Evolutionary conservation across 2,113 vertebrate genomes (phyloP).

Genomic region (Oreochromis spilurus): DNA sequence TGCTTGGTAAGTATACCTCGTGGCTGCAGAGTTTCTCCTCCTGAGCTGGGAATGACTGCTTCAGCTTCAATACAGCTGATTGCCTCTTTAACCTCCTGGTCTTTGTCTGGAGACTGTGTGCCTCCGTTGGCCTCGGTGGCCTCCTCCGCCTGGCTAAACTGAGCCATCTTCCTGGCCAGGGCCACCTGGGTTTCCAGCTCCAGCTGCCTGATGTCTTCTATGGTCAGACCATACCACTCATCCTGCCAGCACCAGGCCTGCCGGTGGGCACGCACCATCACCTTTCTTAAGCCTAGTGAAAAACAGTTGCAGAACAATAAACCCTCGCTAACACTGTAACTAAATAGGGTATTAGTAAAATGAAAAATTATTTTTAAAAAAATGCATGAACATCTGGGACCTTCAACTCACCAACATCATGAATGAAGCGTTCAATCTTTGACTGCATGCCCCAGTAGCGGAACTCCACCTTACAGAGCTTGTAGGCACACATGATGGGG

Average conservation of each 20-base stretch:
- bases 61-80: constrained; percentile 70
- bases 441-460: constrained; percentile 99
- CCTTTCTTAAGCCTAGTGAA: constrained; percentile 83
- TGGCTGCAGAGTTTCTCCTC: constrained; percentile 75
- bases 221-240: constrained; percentile 94
- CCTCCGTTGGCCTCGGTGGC: constrained; percentile 51
- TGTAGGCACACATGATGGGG: constrained; percentile 98
- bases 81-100: constrained; percentile 74
- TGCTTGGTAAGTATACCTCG: constrained; percentile 90
- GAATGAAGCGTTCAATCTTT: constrained; percentile 98
- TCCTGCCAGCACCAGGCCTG: constrained; percentile 99
- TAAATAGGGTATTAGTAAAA: background rate
- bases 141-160: constrained; percentile 80
- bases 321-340: background rate
- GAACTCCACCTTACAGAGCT: constrained; percentile 98
- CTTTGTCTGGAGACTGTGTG: constrained; percentile 60
- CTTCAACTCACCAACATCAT: constrained; percentile 87
- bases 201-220: constrained; percentile 93
- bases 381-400: background rate
- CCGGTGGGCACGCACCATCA: constrained; percentile 94
- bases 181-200: constrained; percentile 94
- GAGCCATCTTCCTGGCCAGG: constrained; percentile 91
- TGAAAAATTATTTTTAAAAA: background rate
- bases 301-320: background rate
- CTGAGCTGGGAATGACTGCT: constrained; percentile 55